Base-by-base conservation (phyloP, 2,797 vertebrate species). In the Melanotaenia pygmaea region DNA sequence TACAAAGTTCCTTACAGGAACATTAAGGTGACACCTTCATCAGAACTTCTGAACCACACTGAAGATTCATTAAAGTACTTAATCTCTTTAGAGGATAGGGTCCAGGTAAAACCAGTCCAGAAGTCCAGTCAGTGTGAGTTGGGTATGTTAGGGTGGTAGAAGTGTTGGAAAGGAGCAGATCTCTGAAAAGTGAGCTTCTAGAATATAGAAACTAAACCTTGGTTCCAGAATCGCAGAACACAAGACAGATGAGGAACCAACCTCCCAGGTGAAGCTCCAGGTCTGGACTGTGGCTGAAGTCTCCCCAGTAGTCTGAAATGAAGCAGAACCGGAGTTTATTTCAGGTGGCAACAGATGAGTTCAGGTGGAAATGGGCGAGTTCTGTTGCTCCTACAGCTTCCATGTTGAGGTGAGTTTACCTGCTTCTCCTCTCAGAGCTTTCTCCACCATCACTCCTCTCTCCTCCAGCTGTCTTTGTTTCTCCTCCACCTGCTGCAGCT, bases 401-500 rank as follows among this genome's bases (percentile, higher is more conserved):
- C 32, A 24, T 38, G 5, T 57, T 12, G 12, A 13, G 30, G 20
- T 34, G 18, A 67, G 11, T 58, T 10, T 79, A 99, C 98, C 98
- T 95, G 97, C 96, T 96, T 99, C 97, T 60, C 97, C 98, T 43
- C 98, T 93, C 28, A 99, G 94, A 0, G 96, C 96, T 83, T 96
- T 97, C 91, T 99, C 98, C 84, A 99, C 96, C 1, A 95, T 95
- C 24, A 99, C 96, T 1, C 98, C 98, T 63, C 93, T 93, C 79
- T 98, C 96, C 86, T 99, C 98, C 0, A 99, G 90, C 70, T 97
- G 95, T 56, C 95, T 94, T 90, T 99, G 98, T 81, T 96, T 97
- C 83, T 98, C 97, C 82, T 99, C 98, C 86, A 99, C 96, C 89
- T 98, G 97, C 82, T 99, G 96, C 90, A 99, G 92, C 86, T 97